phyloP scores from a whole-genome alignment of 2,113 vertebrate genomes.

The Bostrychus sinensis region DNA sequence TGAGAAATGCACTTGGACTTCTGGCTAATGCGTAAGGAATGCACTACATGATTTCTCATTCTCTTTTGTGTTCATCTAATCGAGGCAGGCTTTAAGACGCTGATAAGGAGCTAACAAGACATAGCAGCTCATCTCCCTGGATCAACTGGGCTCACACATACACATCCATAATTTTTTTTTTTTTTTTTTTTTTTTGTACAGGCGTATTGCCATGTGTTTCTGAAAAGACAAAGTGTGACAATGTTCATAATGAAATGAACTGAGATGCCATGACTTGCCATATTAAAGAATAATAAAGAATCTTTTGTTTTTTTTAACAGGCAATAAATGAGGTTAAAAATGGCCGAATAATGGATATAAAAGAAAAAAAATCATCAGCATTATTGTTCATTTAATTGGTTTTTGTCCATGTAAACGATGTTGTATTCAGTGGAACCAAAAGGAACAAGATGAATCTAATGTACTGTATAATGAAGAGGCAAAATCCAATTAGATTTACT shows the following conservation, averaged over 20 bases:
- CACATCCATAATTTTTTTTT: too few species aligned
- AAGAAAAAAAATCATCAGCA: neutral
- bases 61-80: neutral
- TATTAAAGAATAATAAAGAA: neutral
- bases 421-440: too few species aligned
- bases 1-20: neutral
- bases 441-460: too few species aligned
- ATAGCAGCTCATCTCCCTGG: too few species aligned
- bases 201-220: too few species aligned
- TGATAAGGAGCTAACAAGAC: neutral
- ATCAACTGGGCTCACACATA: too few species aligned
- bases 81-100: conserved; percentile 1
- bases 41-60: neutral
- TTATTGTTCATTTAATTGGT: neutral
- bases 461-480: conserved; percentile 7
- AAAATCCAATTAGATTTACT: too few species aligned
- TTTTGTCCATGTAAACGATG: neutral
- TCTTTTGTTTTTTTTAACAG: neutral
- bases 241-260: neutral
- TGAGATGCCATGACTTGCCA: neutral
- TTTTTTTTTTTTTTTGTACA: too few species aligned
- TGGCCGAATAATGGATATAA: neutral
- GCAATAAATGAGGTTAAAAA: neutral
- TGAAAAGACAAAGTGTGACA: too few species aligned
- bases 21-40: conserved; percentile 18